A percentile compares a stretch with the other conserved stretches of the same genome.
phyloP scores from a whole-genome alignment of 2,797 vertebrate species.

The Natrix natrix region DNA sequence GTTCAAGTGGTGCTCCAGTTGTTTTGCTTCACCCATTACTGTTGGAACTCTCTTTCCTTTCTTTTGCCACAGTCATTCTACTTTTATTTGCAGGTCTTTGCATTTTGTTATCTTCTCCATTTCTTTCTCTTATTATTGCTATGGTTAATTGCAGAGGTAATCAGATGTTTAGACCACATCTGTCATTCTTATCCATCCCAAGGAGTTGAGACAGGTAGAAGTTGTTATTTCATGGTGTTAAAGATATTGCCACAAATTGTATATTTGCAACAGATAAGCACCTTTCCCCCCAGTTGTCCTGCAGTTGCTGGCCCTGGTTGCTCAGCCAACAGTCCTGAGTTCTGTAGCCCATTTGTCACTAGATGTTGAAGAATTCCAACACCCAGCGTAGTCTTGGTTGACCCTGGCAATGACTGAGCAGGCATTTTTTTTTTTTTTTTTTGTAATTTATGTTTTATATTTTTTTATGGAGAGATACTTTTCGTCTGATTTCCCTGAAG shows the following conservation, averaged over 20 bases:
- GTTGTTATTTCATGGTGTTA: background rate
- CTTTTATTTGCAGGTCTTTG: too few relatives aligned
- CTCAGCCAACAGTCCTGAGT: background rate
- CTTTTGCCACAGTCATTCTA: too few relatives aligned
- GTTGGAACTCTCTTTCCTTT: too few relatives aligned
- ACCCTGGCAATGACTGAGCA: background rate
- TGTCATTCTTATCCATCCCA: background rate
- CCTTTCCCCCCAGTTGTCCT: background rate
- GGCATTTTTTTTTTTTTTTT: background rate
- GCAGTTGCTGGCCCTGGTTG: background rate
- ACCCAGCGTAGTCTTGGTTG: background rate
- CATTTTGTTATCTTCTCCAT: too few relatives aligned
- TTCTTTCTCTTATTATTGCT: background rate
- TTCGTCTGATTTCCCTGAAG: background rate
- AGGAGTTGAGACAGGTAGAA: background rate
- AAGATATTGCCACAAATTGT: background rate
- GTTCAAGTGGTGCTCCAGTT: too few relatives aligned
- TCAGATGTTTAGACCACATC: background rate
- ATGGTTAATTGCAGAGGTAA: background rate
- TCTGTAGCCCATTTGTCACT: background rate
- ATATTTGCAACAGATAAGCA: background rate
- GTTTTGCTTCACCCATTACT: too few relatives aligned
- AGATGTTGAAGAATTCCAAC: background rate
- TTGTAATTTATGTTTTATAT: background rate
- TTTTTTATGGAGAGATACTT: background rate